phyloP scores from a whole-genome alignment of 2,888 invertebrate genomes.

The Theretra japonica region DNA sequence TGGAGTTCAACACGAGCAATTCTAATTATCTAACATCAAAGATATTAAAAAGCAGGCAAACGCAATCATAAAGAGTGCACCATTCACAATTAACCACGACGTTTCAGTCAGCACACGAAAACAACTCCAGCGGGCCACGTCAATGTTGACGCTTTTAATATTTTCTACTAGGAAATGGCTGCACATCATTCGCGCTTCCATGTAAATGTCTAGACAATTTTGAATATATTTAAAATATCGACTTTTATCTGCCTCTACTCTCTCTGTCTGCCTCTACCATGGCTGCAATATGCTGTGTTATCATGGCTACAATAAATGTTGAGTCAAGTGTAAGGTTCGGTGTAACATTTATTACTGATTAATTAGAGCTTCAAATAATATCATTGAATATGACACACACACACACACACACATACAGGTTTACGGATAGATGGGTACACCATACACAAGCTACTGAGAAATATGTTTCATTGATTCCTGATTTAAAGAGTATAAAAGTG shows the following conservation, averaged over 20 bases:
- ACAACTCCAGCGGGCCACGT: neutral
- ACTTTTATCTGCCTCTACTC: too few relatives aligned
- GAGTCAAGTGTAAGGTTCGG: neutral
- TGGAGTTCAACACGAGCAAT: neutral
- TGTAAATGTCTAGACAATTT: neutral
- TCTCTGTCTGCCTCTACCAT: neutral
- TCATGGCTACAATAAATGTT: neutral
- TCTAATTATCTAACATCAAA: slow-evolving; percentile 2
- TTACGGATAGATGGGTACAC: too few relatives aligned
- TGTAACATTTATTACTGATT: too few relatives aligned
- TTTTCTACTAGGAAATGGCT: slow-evolving; percentile 6
- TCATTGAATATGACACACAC: too few relatives aligned
- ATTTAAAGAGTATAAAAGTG: too few relatives aligned
- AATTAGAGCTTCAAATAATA: too few relatives aligned
- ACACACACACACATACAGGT: too few relatives aligned
- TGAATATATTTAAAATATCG: neutral
- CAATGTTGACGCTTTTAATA: slow-evolving; percentile 9
- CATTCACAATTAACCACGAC: neutral
- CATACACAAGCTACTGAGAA: too few relatives aligned
- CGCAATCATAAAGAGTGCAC: slow-evolving; percentile 20
- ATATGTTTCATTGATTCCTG: neutral
- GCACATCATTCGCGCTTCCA: neutral
- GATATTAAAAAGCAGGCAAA: neutral
- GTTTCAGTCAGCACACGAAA: slow-evolving; percentile 11
- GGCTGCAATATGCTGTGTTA: neutral